Evolutionary conservation across 2,888 invertebrate species (phyloP).

Genomic region (Drosophila niveifrons): DNA sequence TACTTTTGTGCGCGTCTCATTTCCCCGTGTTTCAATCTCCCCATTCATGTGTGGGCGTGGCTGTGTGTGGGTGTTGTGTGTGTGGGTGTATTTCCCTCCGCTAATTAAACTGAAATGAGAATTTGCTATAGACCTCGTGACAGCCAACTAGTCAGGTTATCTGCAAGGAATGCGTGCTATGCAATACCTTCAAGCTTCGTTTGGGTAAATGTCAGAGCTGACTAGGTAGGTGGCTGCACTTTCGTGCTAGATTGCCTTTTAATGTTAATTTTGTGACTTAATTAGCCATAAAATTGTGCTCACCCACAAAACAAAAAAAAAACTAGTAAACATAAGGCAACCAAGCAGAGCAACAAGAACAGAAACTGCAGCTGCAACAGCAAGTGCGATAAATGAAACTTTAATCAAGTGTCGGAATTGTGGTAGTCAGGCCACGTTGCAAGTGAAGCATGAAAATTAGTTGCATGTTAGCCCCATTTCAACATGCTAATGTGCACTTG

Average conservation of each 20-base stretch:
- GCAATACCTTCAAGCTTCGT: conserved; percentile 20
- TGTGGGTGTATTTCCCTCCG: conserved; percentile 18
- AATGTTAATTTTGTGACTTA: conserved; percentile 78
- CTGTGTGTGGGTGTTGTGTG: conserved; percentile 8
- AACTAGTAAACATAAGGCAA: background rate
- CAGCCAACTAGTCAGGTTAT: conserved; percentile 40
- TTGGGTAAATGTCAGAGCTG: conserved; percentile 32
- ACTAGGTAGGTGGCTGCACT: conserved; percentile 24
- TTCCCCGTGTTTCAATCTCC: background rate
- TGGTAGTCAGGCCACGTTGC: conserved; percentile 19
- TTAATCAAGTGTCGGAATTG: conserved; percentile 69
- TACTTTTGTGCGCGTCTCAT: conserved; percentile 21
- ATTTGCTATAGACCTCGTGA: conserved; percentile 42
- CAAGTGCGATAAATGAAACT: conserved; percentile 53
- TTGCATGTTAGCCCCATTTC: conserved; percentile 62
- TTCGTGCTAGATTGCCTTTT: conserved; percentile 66
- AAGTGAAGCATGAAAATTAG: conserved; percentile 44
- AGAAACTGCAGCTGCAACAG: conserved; percentile 12
- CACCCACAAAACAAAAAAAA: background rate
- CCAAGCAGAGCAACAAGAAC: conserved; percentile 10
- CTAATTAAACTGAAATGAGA: conserved; percentile 72
- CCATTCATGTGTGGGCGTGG: conserved; percentile 5
- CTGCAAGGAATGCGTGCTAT: conserved; percentile 19
- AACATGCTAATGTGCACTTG: conserved; percentile 76
- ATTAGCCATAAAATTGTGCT: conserved; percentile 73